Evolutionary conservation across 2,797 vertebrate species (phyloP), one percentile per base, ranked within the genome.

Genomic region (Nannoperca obscura): DNA sequence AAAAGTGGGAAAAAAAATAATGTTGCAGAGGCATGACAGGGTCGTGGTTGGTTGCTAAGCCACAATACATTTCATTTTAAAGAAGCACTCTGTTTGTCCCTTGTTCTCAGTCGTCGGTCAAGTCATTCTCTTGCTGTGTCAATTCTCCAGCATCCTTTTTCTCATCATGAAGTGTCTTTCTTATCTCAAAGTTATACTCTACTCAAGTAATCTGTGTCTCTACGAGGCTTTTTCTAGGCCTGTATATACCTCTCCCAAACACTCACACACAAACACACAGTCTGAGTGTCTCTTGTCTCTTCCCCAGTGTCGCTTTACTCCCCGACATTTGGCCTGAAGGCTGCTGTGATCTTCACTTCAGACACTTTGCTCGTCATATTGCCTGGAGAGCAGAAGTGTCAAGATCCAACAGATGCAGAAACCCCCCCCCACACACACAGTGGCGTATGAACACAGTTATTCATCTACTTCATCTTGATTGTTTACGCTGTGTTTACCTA

Each of bases 311-410:
- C n/a, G 11, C 76, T 81, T 76, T 77, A 73, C 80, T 72, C 79
- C 36, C 76, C 3, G n/a, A 72, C 68, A 11, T 86, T 83, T 83
- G 71, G 82, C 62, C 85, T 76, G 60, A 84, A 89, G 74, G 83
- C 78, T 71, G 69, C 83, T 81, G 74, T 84, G 71, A 88, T 88
- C 66, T 83, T 84, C 80, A 69, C 75, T 78, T 85, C 65, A 84
- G 55, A 80, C 38, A 61, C 67, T 80, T 71, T 77, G 5, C 71
- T 76, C 10, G 11, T 82, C 71, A 76, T 44, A 40, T 58, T 72
- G 83, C 84, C 80, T 70, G 55, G 67, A 78, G 84, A 80, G 49
- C 44, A 62, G 22, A 82, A 53, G 4, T 78, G 70, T 72, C 77
- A 66, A 34, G 63, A 83, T 80, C 64, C 44, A 68, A 53, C 30